Percentiles rank a stretch among this genome's conserved stretches.
These are phyloP conservation scores for Poecilia gillii DNA, from an alignment of 2,797 vertebrate genomes.

Conservation along the genomic window DNA sequence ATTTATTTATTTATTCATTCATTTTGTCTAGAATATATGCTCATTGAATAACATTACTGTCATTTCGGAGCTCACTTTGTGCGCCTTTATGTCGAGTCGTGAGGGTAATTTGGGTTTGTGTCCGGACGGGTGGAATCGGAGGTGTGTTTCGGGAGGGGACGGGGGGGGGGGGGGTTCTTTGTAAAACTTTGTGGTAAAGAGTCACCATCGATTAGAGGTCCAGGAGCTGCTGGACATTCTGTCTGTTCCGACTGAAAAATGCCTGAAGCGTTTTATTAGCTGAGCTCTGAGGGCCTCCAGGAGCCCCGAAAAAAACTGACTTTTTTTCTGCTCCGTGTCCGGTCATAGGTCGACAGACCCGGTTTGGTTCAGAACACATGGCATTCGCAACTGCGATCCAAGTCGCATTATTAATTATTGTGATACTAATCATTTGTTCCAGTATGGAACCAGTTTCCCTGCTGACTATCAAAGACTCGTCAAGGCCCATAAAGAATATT, in stretches of 20 bases:
- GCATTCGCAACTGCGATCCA: conserved; percentile 65
- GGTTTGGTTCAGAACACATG: conserved; percentile 34
- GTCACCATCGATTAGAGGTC: conserved; percentile 85
- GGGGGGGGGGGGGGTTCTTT: conserved; percentile 77
- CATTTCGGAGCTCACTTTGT: background rate
- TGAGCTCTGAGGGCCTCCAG: conserved; percentile 41
- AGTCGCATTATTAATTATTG: conserved; percentile 83
- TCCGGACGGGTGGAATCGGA: conserved; percentile 60
- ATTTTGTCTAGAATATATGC: background rate
- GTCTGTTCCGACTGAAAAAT: conserved; percentile 33
- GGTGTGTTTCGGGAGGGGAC: conserved; percentile 54
- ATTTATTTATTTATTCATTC: background rate
- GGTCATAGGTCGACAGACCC: conserved; percentile 6
- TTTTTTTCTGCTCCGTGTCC: background rate
- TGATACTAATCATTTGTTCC: conserved; percentile 76
- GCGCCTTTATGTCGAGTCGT: conserved; percentile 29
- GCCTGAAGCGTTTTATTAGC: conserved; percentile 30
- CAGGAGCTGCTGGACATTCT: conserved; percentile 43
- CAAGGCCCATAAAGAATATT: conserved; percentile 78
- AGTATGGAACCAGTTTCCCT: conserved; percentile 41
- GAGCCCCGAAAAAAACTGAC: conserved; percentile 10
- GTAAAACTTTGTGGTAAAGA: conserved; percentile 88
- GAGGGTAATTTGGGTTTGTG: conserved; percentile 81
- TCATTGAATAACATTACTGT: conserved; percentile 21
- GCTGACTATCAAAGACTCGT: conserved; percentile 65